Evolutionary conservation across 2,113 vertebrate genomes (phyloP).

Genomic region (Pavo muticus): DNA sequence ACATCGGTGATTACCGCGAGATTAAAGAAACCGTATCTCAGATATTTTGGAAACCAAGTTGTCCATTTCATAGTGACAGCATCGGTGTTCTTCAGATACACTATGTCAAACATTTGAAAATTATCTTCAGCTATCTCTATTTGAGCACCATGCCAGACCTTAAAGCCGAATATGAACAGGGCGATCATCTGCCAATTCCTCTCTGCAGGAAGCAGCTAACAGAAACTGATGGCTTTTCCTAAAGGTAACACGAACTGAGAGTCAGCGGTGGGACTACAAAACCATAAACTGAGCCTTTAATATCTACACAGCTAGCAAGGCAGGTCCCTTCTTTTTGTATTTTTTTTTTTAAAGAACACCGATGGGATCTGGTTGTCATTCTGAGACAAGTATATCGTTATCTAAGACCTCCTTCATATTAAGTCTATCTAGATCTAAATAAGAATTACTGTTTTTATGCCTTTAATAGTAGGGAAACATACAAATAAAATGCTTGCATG

Average conservation of each 20-base stretch:
- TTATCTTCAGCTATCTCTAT: not conserved
- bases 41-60: not conserved
- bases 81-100: not conserved
- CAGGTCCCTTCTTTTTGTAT: not conserved
- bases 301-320: conserved; percentile 47
- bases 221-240: not conserved
- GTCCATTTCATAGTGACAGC: not conserved
- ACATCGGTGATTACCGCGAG: not conserved
- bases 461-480: not conserved
- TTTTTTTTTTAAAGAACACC: not conserved
- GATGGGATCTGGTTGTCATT: not conserved
- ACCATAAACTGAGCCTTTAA: not conserved
- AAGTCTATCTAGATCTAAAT: not conserved
- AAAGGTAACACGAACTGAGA: conserved; percentile 20
- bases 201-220: not conserved
- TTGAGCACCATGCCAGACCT: not conserved
- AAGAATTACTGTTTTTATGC: not conserved
- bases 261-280: conserved; percentile 4
- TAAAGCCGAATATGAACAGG: not conserved
- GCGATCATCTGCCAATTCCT: not conserved
- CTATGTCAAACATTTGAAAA: not conserved
- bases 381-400: not conserved
- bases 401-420: not conserved
- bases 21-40: not conserved
- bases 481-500: not conserved